A percentile compares a stretch with the other conserved stretches of the same genome.
Evolutionary conservation across 1,140 invertebrate species (phyloP).

Genomic region (Dendroctonus valens): DNA sequence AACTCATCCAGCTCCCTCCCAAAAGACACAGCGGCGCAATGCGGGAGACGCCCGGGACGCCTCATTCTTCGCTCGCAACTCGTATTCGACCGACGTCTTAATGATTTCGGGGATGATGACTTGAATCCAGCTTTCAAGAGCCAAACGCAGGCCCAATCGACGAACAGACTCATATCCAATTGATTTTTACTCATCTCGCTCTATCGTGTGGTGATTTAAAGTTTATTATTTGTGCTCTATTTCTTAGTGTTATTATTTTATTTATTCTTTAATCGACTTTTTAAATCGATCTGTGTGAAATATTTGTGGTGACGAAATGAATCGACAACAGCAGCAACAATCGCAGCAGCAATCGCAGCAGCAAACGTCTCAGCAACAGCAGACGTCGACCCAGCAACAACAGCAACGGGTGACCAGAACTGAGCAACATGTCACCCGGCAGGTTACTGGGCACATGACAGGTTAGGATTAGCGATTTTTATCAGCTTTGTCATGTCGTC

Average conservation of each 20-base stretch:
- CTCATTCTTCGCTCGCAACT: conserved; percentile 75
- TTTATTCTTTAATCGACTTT: conserved; percentile 35
- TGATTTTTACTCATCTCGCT: conserved; percentile 26
- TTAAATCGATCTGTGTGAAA: conserved; percentile 44
- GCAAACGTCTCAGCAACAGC: conserved; percentile 54
- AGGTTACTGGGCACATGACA: conserved; percentile 76
- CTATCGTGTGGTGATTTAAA: conserved; percentile 40
- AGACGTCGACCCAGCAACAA: conserved; percentile 55
- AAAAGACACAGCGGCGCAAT: conserved; percentile 44
- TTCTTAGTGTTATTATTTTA: conserved; percentile 28
- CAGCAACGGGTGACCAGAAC: conserved; percentile 68
- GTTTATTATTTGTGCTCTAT: conserved; percentile 36
- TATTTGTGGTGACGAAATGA: conserved; percentile 50
- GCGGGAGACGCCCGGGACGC: conserved; percentile 49
- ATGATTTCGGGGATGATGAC: conserved; percentile 79
- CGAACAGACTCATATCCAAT: conserved; percentile 28
- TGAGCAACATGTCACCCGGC: conserved; percentile 72
- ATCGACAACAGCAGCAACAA: conserved; percentile 52
- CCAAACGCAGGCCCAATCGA: conserved; percentile 30
- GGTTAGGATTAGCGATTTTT: conserved; percentile 56
- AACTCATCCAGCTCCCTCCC: conserved; percentile 41
- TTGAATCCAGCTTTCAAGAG: conserved; percentile 55
- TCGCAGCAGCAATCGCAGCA: conserved; percentile 53
- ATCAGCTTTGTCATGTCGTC: neutral
- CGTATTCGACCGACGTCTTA: conserved; percentile 86